phyloP scores from a whole-genome alignment of 2,797 vertebrate genomes.

The Pseudochaenichthys georgianus region DNA sequence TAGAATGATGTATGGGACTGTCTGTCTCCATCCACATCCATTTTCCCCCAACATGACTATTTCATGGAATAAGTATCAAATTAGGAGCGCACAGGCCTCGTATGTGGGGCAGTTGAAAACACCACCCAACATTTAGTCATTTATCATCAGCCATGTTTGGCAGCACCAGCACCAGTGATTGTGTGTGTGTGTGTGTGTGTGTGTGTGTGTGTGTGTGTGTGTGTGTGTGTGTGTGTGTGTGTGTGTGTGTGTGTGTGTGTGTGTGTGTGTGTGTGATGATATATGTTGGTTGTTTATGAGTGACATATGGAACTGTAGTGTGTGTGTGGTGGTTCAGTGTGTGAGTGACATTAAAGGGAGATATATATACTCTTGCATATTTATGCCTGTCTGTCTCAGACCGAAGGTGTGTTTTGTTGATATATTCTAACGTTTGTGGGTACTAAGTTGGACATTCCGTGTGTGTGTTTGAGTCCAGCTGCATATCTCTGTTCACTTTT shows the following conservation, averaged over 20 bases:
- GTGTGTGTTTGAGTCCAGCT: slow-evolving; percentile 12
- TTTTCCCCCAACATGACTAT: slow-evolving; percentile 83
- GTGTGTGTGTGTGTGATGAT: slow-evolving; percentile 47
- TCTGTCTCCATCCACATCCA: slow-evolving; percentile 85
- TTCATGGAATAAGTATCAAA: slow-evolving; percentile 84
- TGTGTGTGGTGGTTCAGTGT: slow-evolving; percentile 16
- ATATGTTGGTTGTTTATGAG: slow-evolving; percentile 60
- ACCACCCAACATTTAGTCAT: slow-evolving; percentile 81
- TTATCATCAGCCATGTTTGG: slow-evolving; percentile 76
- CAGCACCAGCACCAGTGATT: slow-evolving; percentile 39
- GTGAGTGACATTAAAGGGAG: slow-evolving; percentile 21
- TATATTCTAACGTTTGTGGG: slow-evolving; percentile 19
- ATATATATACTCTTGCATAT: slow-evolving; percentile 27
- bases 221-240: slow-evolving; percentile 41
- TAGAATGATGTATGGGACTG: slow-evolving; percentile 86
- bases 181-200: slow-evolving; percentile 49
- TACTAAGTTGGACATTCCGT: neutral
- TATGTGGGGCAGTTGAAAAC: slow-evolving; percentile 81
- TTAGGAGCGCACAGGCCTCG: slow-evolving; percentile 72
- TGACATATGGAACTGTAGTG: slow-evolving; percentile 50
- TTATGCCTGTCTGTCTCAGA: slow-evolving; percentile 25
- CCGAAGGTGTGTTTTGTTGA: slow-evolving; percentile 20
- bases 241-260: slow-evolving; percentile 34
- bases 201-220: too few species aligned
- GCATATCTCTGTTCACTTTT: slow-evolving; percentile 10